Base-by-base conservation (phyloP, 2,113 vertebrate species). In the Gobiocypris rarus region DNA sequence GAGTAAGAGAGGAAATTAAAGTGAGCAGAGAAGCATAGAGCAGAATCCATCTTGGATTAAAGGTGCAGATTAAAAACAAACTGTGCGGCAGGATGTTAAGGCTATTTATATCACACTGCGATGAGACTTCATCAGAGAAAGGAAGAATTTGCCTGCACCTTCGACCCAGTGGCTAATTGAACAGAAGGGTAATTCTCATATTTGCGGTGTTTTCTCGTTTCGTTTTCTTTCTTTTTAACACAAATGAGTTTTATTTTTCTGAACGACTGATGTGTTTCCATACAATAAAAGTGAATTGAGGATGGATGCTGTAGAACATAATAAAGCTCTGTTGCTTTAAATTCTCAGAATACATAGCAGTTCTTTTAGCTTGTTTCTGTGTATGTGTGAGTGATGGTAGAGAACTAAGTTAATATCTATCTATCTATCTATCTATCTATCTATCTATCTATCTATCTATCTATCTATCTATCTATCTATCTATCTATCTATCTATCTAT, bases 1-100 rank as follows among this genome's bases (percentile, higher is more conserved):
- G 52, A 79, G 83, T 28, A 67, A 89, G 76, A 34, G 75, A 83
- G 82, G 84, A 88, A 90, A 92, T 91, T 50, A 91, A 89, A 86
- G 77, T 77, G 54, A 59, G 56, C 84, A 87, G 28, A 87, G 56
- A 83, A 75, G 85, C 81, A 88, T 67, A 74, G 78, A 75, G 80
- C 82, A 84, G 86, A 84, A 89, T 52, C 58, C 86, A 86, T 26
- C 22, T 52, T 87, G 86, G 88, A 88, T 84, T 65, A 89, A 43
- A 28, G 75, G 78, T 70, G 52, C 79, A 81, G 73, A 84, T 87
- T 85, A 73, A 83, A 79, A 77, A 83, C 70, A 85, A 84, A 31
- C 63, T 48, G 70, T 70, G 34, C 74, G 43, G 58, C 56, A 28
- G 48, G 19, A 52, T 67, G 73, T 58, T 50, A 58, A 70, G 83